phyloP scores from a whole-genome alignment of 2,888 invertebrate species.

The Eupeodes luniger region DNA sequence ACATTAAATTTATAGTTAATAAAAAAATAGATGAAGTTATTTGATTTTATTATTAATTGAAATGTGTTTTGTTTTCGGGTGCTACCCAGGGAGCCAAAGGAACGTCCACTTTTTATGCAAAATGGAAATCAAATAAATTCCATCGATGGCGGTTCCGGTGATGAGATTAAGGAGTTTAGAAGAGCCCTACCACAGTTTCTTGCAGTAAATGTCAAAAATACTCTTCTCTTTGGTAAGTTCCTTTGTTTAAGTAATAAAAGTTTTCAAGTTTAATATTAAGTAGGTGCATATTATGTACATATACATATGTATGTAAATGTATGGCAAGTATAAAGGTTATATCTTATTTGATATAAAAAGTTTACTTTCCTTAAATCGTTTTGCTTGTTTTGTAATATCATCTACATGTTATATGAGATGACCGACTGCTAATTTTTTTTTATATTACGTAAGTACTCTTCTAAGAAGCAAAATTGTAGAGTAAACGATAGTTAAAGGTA shows the following conservation, averaged over 20 bases:
- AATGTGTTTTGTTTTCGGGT: constrained; percentile 48
- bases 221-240: constrained; percentile 88
- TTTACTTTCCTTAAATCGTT: neutral
- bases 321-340: too few species aligned
- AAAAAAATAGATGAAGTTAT: neutral
- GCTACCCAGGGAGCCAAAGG: constrained; percentile 79
- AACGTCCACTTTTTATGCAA: constrained; percentile 82
- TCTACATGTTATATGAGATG: constrained; percentile 9
- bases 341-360: too few species aligned
- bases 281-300: too few species aligned
- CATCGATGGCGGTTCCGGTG: constrained; percentile 77
- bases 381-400: constrained; percentile 15
- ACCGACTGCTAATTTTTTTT: constrained; percentile 20
- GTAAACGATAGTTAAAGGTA: neutral
- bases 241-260: constrained; percentile 31
- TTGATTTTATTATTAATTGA: neutral
- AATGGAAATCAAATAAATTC: constrained; percentile 78
- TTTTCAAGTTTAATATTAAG: too few species aligned
- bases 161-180: constrained; percentile 84
- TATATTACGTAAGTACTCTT: constrained; percentile 14
- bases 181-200: constrained; percentile 89
- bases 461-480: constrained; percentile 17
- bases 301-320: too few species aligned
- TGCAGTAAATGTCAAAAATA: constrained; percentile 92
- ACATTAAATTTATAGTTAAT: neutral